Evolutionary conservation across 2,888 invertebrate genomes (phyloP), one percentile per base, ranked within the genome.

Genomic region (Andrena hattorfiana): DNA sequence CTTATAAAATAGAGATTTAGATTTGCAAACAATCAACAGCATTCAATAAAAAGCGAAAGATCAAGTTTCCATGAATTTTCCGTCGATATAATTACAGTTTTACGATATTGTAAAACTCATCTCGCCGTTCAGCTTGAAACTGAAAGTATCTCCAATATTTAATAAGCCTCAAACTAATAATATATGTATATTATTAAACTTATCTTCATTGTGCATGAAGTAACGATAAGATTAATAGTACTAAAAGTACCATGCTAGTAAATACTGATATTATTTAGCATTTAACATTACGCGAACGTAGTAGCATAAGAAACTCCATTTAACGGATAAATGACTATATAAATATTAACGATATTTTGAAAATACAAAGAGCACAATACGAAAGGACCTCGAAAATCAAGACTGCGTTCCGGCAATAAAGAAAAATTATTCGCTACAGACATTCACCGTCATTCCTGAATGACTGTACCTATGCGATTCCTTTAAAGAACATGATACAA

Each of bases 191-290:
- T 81, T 62, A 80, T 49, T 70, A 48, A 82, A 74, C 73, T 77
- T 82, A 82, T 73, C 23, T 84, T 75, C 67, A 77, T 42, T 74
- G 51, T 68, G 68, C 59, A 83, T 74, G 73, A 74, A 77, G 69
- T 74, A 83, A 82, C 63, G 59, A 76, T 82, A 83, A 83, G 67
- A 77, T 82, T 64, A 59, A 60, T 67, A 71, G 77, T 83, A 83
- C 83, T 82, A 54, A 71, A 82, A 74, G 82, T 73, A 82, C 68
- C 56, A 71, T 82, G 63, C 67, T 84, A 67, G 73, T 77, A 74
- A 84, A 82, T 77, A 82, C 83, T 84, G 83, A 77, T 72, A 78
- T 82, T 75, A 73, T 71, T 82, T 81, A 82, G 81, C 75, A 71
- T 81, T 71, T 73, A 73, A 81, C 51, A 66, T 73, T 75, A 71